Evolutionary conservation across 2,888 invertebrate species (phyloP), one percentile per base, ranked within the genome.

Genomic region (Coenonympha arcania): DNA sequence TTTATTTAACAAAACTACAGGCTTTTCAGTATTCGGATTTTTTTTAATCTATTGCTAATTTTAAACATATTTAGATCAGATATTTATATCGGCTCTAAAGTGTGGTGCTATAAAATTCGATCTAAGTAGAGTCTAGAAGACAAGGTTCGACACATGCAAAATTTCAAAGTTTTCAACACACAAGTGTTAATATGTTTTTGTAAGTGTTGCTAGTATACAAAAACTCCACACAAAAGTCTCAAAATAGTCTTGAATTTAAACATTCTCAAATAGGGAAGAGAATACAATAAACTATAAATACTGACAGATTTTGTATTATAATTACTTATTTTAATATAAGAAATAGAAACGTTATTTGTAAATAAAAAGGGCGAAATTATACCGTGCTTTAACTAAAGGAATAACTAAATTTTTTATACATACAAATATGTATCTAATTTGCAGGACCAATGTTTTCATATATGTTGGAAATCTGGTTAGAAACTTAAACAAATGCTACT

Each of bases 101-200:
- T 44, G 30, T 18, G 6, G 15, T 46, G 45, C 49, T 53, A 50
- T 47, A 20, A 20, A 43, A 13, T 22, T 45, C 16, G 30, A 24
- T 43, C 53, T 53, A 53, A 37, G 41, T 31, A 28, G 30, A 34
- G 9, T 48, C 54, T 54, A 54, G 40, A 54, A 54, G 49, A 52
- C 18, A 22, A 34, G 47, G 43, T 36, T 50, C 47, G 39, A 24
- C 30, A 26, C 54, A 54, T 54, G 54, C 54, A 54, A 41, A 50
- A 50, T 26, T 41, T 31, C 13, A 44, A 50, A 34, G 19, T 34
- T 16, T 16, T 31, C 37, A 9, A 34, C 26, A 39, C 11, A 11
- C 36, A 43, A 47, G 44, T 41, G 36, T 54, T 47, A n/a, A n/a
- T n/a, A 46, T 39, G 46, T 43, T 46, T 43, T 18, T 37, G 51